Base-by-base conservation (phyloP, 2,113 vertebrate species). In the Prionailurus bengalensis region DNA sequence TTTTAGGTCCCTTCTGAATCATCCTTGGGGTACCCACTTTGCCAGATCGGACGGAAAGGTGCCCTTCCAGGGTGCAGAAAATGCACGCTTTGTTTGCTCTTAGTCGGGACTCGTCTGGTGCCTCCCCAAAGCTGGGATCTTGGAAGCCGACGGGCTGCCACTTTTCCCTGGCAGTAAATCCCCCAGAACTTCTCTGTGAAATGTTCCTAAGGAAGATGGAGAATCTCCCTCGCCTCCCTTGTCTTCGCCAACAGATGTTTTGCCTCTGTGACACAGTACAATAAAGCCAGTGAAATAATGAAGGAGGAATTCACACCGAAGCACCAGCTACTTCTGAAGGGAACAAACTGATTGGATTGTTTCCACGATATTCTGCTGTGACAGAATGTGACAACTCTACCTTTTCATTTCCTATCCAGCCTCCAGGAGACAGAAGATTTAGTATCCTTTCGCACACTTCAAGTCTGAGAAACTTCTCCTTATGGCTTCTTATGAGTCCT, bases 341-440 rank as follows among this genome's bases (percentile, higher is more conserved):
- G 95, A 97, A 63, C 80, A 76, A 94, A 36, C 48, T 81, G 97
- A 96, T 91, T 95, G 91, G 85, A 70, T 98, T 95, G 97, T 98
- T 97, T 98, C 95, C 91, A 74, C 55, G 42, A 97, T 95, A 94
- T 88, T 98, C 92, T 16, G 91, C 73, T 93, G 96, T 88, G 95
- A 97, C 97, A 98, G 98, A 98, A 98, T 95, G 91, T 98, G 98
- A 98, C 97, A 98, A 97, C 94, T 95, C 55, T 93, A 92, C 95
- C 98, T 99, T 98, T 98, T 98, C 98, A 98, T 98, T 99, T 98
- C 97, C 97, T 85, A 96, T 68, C 81, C 95, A 51, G 98, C 98
- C 98, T 98, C 86, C 97, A 98, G 98, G 97, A 98, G 90, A 95
- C 88, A 89, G 90, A 94, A 98, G 97, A 98, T 98, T 98, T 98